Evolutionary conservation across 2,113 vertebrate species (phyloP).

Genomic region (Nyctibius bracteatus): DNA sequence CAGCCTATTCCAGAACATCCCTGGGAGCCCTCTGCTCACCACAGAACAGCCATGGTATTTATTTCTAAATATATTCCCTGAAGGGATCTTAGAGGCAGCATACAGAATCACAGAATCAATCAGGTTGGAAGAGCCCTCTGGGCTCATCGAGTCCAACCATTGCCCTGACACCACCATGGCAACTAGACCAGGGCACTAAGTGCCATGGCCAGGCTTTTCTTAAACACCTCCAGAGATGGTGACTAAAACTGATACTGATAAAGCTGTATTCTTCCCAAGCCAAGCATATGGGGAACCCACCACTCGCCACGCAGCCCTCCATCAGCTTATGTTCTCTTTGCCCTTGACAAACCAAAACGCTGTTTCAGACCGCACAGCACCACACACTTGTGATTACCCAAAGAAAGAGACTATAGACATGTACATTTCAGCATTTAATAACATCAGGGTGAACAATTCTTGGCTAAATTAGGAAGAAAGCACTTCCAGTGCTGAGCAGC

Average conservation of each 20-base stretch:
- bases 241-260: too few relatives aligned
- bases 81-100: not conserved
- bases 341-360: not conserved
- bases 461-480: slow-evolving; percentile 7
- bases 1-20: not conserved
- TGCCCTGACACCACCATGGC: too few relatives aligned
- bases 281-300: not conserved
- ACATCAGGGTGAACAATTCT: not conserved
- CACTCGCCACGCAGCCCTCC: not conserved
- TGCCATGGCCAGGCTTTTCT: too few relatives aligned
- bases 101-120: too few relatives aligned
- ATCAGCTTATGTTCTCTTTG: not conserved
- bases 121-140: too few relatives aligned
- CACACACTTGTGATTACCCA: not conserved
- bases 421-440: not conserved
- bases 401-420: not conserved
- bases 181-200: too few relatives aligned
- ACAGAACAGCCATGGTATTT: not conserved
- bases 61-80: not conserved
- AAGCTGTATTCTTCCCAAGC: not conserved
- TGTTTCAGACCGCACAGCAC: not conserved
- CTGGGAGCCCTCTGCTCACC: not conserved
- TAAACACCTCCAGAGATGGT: too few relatives aligned
- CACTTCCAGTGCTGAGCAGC: not conserved
- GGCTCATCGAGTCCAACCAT: too few relatives aligned